Evolutionary conservation across 2,797 vertebrate species (phyloP), one percentile per base, ranked within the genome.

Genomic region (Gobionotothen gibberifrons): DNA sequence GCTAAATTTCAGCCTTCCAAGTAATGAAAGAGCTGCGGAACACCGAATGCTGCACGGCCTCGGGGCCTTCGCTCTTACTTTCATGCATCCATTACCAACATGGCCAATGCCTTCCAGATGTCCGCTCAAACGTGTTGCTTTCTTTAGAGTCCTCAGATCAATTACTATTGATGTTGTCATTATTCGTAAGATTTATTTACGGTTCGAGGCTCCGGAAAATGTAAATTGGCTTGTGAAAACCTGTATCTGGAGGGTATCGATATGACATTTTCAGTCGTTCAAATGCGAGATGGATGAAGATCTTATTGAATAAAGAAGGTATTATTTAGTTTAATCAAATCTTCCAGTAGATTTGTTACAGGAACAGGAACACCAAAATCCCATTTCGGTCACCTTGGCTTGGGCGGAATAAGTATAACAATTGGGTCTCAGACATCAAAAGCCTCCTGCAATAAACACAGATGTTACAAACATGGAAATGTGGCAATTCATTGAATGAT

Each of bases 91-190:
- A 81, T 85, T 81, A 88, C 80, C 66, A 79, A 55, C 44, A 3
- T 6, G 76, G 77, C 51, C 86, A 71, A 84, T 87, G 67, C 53
- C 66, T 90, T 90, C 88, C 89, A 91, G 84, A 80, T 86, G 90
- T 82, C 74, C 8, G n/a, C 55, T 67, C 16, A 36, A 52, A 65
- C 74, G 67, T 3, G 76, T 74, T 58, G 62, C 64, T 58, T 74
- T 67, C 62, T 86, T 75, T 48, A 79, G 63, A 76, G 63, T 42
- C 64, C 65, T 76, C 72, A 62, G 71, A 61, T 32, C 74, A 83
- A 83, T 88, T 63, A 21, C 60, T 68, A 68, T 70, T 77, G 78
- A 84, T 85, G 85, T 66, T 39, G 60, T 74, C 75, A 86, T 86
- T 76, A 76, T 72, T 75, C 52, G 76, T 66, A 49, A 68, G 59